Evolutionary conservation across 2,797 vertebrate species (phyloP).

Genomic region (Tokudaia tokunoshimensis): DNA sequence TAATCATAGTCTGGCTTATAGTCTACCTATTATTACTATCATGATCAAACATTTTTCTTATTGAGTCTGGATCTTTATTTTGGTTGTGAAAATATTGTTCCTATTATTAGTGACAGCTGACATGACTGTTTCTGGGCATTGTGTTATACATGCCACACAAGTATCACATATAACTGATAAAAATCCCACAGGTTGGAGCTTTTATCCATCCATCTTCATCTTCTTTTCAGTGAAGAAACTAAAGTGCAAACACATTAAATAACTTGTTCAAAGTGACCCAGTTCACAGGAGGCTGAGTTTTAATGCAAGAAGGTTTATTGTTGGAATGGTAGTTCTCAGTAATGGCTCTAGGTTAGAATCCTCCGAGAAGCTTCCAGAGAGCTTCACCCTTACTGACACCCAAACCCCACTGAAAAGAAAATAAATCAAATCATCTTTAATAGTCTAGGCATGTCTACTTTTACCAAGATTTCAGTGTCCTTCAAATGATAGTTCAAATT

Average conservation of each 20-base stretch:
- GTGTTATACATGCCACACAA: fast-evolving
- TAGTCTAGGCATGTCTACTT: background rate
- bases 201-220: background rate
- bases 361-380: background rate
- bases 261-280: background rate
- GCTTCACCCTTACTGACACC: background rate
- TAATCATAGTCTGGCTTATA: background rate
- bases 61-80: background rate
- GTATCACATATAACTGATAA: background rate
- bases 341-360: background rate
- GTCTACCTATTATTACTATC: background rate
- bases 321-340: background rate
- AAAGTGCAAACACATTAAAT: background rate
- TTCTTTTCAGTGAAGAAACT: background rate
- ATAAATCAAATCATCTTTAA: background rate
- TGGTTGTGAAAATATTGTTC: background rate
- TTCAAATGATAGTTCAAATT: background rate
- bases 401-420: background rate
- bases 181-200: background rate
- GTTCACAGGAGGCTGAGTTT: background rate
- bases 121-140: background rate
- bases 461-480: background rate
- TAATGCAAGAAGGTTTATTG: background rate
- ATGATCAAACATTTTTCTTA: background rate
- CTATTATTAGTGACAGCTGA: background rate